Base-by-base conservation (phyloP, 2,113 vertebrate species). In the Callipepla californica region DNA sequence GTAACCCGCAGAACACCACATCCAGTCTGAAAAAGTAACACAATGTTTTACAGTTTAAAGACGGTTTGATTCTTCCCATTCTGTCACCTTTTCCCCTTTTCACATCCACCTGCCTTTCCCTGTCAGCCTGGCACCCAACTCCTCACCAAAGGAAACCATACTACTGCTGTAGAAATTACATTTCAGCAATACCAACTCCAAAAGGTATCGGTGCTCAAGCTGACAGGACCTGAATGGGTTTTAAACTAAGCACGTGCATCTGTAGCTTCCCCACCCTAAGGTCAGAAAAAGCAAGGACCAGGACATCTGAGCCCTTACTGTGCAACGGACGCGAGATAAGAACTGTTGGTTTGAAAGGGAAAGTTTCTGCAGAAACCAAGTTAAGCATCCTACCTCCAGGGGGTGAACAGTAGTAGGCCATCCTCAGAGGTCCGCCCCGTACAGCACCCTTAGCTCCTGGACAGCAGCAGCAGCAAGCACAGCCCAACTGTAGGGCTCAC, bases 331-430 rank as follows among this genome's bases (percentile, higher is more conserved):
- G 32, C 13, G 44, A 84, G 25, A 14, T 62, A 55, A 89, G 91
- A 61, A 6, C 17, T 8, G 48, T 32, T 0, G 0, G 9, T 65
- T 76, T 76, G 70, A 75, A 80, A 32, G 9, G 8, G 42, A 22
- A 70, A 88, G 10, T 57, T 76, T 45, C 62, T 25, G 6, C 73
- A 80, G 68, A 85, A 28, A 84, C 16, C 14, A 85, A 85, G 34
- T 14, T 1, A 83, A 85, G 28, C 26, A 79, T 40, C 48, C 34
- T 83, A 45, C 28, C 84, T 32, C 28, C 32, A 25, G 28, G 0
- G 0, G 30, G 8, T 7, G 28, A 44, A 61, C 0, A 25, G 36
- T 8, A 2, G 7, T 6, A 53, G 9, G 19, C 13, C 34, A 69
- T 61, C 57, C 19, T 62, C 26, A 50, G 26, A 16, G 19, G 36